phyloP scores from a whole-genome alignment of 2,797 vertebrate species.

The Cryptoprocta ferox region DNA sequence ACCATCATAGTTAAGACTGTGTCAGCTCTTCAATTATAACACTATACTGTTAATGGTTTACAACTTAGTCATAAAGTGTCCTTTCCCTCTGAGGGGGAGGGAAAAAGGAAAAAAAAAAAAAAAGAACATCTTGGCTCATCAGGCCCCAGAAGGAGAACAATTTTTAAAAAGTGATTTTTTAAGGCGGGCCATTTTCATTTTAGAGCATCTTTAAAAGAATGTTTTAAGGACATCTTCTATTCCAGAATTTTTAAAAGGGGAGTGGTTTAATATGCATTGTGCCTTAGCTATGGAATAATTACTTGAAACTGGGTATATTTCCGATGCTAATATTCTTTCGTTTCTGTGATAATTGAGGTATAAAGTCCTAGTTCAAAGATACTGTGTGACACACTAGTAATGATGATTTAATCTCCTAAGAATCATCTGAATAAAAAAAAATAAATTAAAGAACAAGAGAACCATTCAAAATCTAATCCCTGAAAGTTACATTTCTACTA shows the following conservation, averaged over 20 bases:
- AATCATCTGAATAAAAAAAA: neutral
- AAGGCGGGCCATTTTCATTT: conserved; percentile 41
- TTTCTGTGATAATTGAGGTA: conserved; percentile 39
- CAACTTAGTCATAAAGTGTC: neutral
- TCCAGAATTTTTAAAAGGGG: conserved; percentile 7
- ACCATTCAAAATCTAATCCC: neutral
- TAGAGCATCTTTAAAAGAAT: conserved; percentile 17
- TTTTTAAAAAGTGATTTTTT: conserved; percentile 25
- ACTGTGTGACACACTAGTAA: neutral
- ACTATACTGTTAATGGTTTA: neutral
- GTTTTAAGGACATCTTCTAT: neutral
- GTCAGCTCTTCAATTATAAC: conserved; percentile 24
- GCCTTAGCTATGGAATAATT: neutral
- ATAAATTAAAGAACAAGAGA: neutral
- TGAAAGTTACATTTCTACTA: neutral
- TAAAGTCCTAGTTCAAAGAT: conserved; percentile 22
- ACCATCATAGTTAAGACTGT: neutral
- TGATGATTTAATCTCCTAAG: conserved; percentile 14
- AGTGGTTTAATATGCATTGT: neutral
- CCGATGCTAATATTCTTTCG: neutral
- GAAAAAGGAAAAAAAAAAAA: neutral
- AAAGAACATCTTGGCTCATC: neutral
- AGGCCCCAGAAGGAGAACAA: neutral
- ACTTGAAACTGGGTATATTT: conserved; percentile 20
- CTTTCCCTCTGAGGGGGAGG: neutral